These are phyloP conservation scores for Telmatochromis brichardi DNA, from an alignment of 2,113 vertebrate genomes.

Conservation along the genomic window DNA sequence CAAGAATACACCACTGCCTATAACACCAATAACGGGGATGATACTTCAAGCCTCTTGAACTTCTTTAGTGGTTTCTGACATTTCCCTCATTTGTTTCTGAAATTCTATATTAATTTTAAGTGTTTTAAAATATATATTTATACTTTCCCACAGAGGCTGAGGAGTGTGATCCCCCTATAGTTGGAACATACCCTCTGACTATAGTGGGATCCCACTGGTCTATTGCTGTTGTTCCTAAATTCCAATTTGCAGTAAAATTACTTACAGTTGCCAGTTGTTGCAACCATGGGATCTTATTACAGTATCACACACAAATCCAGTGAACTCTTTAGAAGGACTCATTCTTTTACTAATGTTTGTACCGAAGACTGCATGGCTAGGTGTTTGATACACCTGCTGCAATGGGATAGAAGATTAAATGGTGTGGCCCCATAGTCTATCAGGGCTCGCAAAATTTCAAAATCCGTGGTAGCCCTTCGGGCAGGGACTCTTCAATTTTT, in stretches of 20 bases:
- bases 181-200: neutral
- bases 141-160: neutral
- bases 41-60: neutral
- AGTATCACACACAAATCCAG: neutral
- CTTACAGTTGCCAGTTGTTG: neutral
- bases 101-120: neutral
- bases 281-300: neutral
- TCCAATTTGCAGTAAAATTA: neutral
- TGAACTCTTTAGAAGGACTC: neutral
- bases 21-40: neutral
- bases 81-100: neutral
- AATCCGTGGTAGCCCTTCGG: too few species aligned
- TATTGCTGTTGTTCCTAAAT: neutral
- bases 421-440: neutral
- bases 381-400: neutral
- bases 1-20: neutral
- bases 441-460: too few species aligned
- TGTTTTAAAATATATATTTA: neutral
- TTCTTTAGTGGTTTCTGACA: neutral
- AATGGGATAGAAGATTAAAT: neutral
- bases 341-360: neutral
- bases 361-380: neutral
- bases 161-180: neutral
- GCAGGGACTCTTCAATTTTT: too few species aligned
- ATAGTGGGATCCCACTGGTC: neutral